Base-by-base conservation (phyloP, 2,888 invertebrate genomes). In the Amphipoea lucens region DNA sequence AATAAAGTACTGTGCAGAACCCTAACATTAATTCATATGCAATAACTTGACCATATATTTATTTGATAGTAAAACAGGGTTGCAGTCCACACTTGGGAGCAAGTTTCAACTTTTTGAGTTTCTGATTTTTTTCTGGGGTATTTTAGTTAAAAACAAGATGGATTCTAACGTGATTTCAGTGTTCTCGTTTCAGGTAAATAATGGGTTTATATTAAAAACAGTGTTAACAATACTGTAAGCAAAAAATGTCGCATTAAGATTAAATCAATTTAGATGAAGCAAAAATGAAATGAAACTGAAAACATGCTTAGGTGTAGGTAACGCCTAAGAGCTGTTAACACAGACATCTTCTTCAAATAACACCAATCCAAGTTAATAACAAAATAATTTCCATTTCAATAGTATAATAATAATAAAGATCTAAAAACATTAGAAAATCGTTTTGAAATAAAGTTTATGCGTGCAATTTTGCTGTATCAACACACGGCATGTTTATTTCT, bases 111-210 rank as follows among this genome's bases (percentile, higher is more conserved):
- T 79, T 84, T 75, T 85, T 20, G 48, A 88, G 5, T 14, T 17
- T 71, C 29, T 29, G 90, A 92, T 93, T 93, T 93, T 45, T 92
- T 94, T 93, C 93, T 92, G 51, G 82, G 92, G 92, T 94, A 91
- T 90, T 90, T 45, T 51, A 40, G 88, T 91, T 87, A 23, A 48
- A 36, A 65, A 48, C 36, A 23, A 45, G 5, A 66, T 23, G 14
- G 14, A 45, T 23, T 20, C 29, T 45, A n/a, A 20, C 6, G 29
- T 9, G 42, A 20, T 45, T 45, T 65, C 9, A 45, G 72, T 63
- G 9, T 40, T 40, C 23, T 65, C 11, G 12, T 23, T 65, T 40
- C 5, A 23, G 23, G 23, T 23, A 40, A 11, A 23, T 11, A 42
- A 23, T 23, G 5, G 23, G 4, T 23, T 12, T 65, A 40, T 12